Conservation (phyloP, 2,888 invertebrate genomes). For the Petrolisthes manimaculis region DNA sequence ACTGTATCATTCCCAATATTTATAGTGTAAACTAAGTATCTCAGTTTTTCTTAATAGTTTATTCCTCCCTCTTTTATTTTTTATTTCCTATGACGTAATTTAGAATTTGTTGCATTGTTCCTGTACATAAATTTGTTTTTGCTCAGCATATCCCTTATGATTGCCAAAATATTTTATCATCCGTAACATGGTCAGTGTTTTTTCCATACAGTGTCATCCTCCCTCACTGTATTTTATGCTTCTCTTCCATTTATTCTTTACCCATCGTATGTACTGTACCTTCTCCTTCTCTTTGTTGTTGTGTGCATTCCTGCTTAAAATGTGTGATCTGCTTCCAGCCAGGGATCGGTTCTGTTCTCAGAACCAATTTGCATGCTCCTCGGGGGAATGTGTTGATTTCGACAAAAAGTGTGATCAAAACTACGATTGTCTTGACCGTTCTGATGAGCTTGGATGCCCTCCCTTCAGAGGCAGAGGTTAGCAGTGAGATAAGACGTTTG, state of each 20-base stretch:
- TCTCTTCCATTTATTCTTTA: not conserved
- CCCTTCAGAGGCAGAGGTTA: not conserved
- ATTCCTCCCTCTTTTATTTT: not conserved
- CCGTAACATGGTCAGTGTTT: not conserved
- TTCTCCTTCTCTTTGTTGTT: conserved; percentile 5
- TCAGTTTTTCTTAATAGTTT: not conserved
- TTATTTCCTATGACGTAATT: no score
- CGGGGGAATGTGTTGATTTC: conserved; percentile 75
- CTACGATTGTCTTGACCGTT: conserved; percentile 76
- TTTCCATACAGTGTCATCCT: not conserved
- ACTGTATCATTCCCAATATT: no score
- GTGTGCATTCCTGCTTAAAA: not conserved
- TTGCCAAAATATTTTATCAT: no score
- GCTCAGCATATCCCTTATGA: not conserved
- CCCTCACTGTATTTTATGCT: not conserved
- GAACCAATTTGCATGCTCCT: conserved; percentile 49
- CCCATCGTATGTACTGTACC: not conserved
- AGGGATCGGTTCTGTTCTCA: not conserved
- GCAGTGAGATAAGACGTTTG: not conserved
- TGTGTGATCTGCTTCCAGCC: not conserved
- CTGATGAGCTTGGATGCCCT: conserved; percentile 73
- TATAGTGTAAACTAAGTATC: not conserved
- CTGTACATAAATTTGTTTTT: not conserved
- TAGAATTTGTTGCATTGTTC: not conserved
- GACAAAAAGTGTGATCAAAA: conserved; percentile 74